Percentiles rank a stretch among this genome's conserved stretches.
phyloP scores from a whole-genome alignment of 2,113 vertebrate genomes.

The Baryphthengus martii region DNA sequence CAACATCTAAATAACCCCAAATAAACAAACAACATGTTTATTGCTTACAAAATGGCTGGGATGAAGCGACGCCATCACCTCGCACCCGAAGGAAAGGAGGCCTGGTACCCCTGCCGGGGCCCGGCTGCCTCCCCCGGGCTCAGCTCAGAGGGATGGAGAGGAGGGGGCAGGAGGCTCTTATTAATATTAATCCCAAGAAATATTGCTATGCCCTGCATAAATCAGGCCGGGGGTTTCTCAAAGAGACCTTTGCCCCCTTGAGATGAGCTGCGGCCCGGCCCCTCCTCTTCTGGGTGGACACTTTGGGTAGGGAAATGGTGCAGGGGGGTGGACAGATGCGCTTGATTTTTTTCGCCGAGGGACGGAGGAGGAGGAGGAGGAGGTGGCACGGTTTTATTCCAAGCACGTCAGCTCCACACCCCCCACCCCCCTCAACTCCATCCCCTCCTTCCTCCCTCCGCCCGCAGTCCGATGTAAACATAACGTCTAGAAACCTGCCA shows the following conservation, averaged over 20 bases:
- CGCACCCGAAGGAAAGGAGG: not conserved
- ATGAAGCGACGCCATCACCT: not conserved
- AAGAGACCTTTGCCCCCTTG: constrained; percentile 47
- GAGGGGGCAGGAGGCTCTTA: not conserved
- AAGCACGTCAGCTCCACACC: constrained; percentile 35
- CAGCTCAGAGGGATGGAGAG: not conserved
- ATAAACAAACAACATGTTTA: not conserved
- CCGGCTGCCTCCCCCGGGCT: not conserved
- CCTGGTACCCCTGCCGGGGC: not conserved
- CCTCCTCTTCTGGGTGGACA: constrained; percentile 44
- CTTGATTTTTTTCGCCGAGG: not conserved
- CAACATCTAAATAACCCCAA: not conserved
- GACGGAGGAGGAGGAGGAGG: not conserved
- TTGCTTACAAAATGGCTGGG: not conserved
- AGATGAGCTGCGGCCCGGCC: not conserved
- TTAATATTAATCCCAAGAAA: constrained; percentile 40
- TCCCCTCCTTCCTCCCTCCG: constrained; percentile 47
- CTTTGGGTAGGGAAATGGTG: not conserved
- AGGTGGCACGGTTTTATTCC: constrained; percentile 19
- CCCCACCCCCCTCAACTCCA: not conserved
- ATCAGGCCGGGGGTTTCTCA: not conserved
- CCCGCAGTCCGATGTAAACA: constrained; percentile 55
- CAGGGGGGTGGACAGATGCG: not conserved
- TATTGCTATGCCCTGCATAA: constrained; percentile 24
- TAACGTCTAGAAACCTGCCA: constrained; percentile 7